Conservation (phyloP, 1,140 invertebrate species). For the Aporrectodea caliginosa region DNA sequence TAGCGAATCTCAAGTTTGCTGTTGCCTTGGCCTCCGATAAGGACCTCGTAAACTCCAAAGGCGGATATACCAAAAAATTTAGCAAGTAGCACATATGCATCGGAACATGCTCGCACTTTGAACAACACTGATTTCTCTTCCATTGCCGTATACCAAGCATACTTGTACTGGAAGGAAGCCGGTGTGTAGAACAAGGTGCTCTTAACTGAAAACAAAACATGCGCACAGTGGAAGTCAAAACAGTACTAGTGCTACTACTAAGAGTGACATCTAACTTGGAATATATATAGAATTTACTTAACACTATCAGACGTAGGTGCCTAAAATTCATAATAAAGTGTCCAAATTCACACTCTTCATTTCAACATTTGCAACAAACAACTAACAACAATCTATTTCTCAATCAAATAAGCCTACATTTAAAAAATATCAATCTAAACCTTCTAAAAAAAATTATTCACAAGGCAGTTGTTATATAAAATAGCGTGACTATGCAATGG, state of each 20-base stretch:
- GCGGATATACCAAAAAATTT: not conserved
- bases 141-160: not conserved
- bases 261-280: not conserved
- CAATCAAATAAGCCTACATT: not conserved
- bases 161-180: not conserved
- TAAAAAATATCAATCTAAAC: no score
- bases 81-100: not conserved
- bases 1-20: not conserved
- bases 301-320: not conserved
- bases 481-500: not conserved
- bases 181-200: not conserved
- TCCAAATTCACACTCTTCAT: not conserved
- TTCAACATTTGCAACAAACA: not conserved
- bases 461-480: no score
- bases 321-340: not conserved
- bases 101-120: not conserved
- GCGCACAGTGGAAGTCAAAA: no score
- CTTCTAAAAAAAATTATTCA: no score
- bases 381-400: not conserved
- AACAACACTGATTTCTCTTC: not conserved
- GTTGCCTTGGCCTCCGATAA: not conserved
- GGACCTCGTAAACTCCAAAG: not conserved
- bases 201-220: not conserved
- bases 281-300: not conserved
- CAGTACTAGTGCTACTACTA: not conserved